These are phyloP conservation scores for Ditula angustiorana DNA, from an alignment of 2,888 invertebrate species.

Conservation along the genomic window DNA sequence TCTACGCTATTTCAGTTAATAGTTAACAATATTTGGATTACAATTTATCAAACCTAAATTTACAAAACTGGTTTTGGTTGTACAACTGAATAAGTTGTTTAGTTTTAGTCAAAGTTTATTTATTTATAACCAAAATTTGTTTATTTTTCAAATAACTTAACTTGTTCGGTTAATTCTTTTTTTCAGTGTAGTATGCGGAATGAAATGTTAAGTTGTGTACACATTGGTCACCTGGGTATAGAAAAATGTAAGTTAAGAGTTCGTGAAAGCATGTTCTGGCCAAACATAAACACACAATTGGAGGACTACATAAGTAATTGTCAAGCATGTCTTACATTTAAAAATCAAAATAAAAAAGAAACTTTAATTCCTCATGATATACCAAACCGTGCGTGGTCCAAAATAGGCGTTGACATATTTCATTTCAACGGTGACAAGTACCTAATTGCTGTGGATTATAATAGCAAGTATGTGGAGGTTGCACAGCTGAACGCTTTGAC, in stretches of 20 bases:
- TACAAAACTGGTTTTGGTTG: no score
- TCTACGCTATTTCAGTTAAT: no score
- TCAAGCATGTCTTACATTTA: slow-evolving; percentile 2
- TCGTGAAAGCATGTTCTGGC: slow-evolving; percentile 10
- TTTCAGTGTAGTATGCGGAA: no score
- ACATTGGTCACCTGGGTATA: slow-evolving; percentile 6
- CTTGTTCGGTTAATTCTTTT: no score
- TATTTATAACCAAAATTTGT: no score
- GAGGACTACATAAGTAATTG: slow-evolving; percentile 12
- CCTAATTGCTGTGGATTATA: slow-evolving; percentile 29
- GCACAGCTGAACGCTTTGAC: neutral
- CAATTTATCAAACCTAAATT: no score
- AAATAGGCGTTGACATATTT: slow-evolving; percentile 3
- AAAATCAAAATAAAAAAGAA: slow-evolving; percentile 27
- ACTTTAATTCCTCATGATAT: slow-evolving; percentile 18
- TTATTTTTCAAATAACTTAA: no score
- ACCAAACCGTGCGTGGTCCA: slow-evolving; percentile 9
- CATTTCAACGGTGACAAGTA: neutral
- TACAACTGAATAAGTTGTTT: no score
- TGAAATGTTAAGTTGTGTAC: neutral
- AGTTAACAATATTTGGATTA: no score
- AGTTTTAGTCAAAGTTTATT: no score
- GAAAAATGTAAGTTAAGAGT: slow-evolving; percentile 16
- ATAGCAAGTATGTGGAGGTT: slow-evolving; percentile 30
- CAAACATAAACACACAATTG: neutral